These are phyloP conservation scores for Drosophila chauvacae DNA, from an alignment of 1,140 invertebrate species.

Conservation along the genomic window DNA sequence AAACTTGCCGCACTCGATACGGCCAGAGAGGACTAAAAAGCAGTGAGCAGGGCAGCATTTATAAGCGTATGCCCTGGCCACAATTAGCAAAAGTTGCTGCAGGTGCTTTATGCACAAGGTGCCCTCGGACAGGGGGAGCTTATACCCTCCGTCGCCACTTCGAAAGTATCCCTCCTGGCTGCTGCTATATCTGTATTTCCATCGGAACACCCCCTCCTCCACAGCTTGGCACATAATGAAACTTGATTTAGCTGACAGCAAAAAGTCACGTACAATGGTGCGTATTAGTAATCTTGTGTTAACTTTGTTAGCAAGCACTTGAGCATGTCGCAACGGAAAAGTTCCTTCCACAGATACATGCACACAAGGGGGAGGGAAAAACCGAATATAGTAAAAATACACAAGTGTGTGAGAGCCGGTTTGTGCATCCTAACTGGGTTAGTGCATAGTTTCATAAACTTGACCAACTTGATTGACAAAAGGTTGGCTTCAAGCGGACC, in stretches of 20 bases:
- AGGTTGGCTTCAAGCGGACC: conserved; percentile 4
- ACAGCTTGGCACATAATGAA: conserved; percentile 71
- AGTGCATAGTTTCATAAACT: conserved; percentile 50
- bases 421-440: conserved; percentile 49
- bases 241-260: conserved; percentile 82
- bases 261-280: conserved; percentile 81
- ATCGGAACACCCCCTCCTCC: conserved; percentile 7
- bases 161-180: conserved; percentile 24
- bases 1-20: conserved; percentile 65
- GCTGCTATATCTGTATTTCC: conserved; percentile 34
- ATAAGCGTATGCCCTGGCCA: conserved; percentile 62
- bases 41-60: conserved; percentile 46
- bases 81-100: conserved; percentile 78
- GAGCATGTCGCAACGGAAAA: conserved; percentile 53
- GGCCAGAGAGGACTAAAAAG: conserved; percentile 25
- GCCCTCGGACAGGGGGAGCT: conserved; percentile 4
- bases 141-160: conserved; percentile 2
- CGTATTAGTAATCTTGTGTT: conserved; percentile 81
- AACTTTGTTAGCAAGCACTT: conserved; percentile 80
- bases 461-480: conserved; percentile 49
- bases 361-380: conserved; percentile 1
- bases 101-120: conserved; percentile 70
- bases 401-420: conserved; percentile 16
- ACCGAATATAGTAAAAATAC: conserved; percentile 15
- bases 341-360: conserved; percentile 12